Conservation (phyloP, 2,888 invertebrate genomes). For the Pachliopta kotzebuea region DNA sequence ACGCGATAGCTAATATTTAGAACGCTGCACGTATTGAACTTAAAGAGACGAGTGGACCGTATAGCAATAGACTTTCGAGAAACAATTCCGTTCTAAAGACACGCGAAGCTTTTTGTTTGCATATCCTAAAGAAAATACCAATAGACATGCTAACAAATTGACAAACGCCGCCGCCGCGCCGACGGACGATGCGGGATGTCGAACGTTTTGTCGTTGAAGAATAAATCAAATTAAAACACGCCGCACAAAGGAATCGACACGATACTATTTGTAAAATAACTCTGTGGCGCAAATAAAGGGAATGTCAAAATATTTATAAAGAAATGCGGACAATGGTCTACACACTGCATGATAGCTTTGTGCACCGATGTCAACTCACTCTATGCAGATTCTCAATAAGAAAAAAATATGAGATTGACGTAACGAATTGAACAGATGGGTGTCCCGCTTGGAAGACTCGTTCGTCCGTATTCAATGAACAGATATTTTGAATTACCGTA, state of each 20-base stretch:
- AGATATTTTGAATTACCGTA: slow-evolving; percentile 70
- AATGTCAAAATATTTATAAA: slow-evolving; percentile 81
- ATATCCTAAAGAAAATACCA: slow-evolving; percentile 64
- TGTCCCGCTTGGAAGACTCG: slow-evolving; percentile 63
- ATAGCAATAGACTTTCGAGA: slow-evolving; percentile 40
- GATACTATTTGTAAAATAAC: slow-evolving; percentile 71
- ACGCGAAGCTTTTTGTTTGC: slow-evolving; percentile 62
- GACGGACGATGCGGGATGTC: slow-evolving; percentile 61
- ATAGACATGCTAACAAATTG: slow-evolving; percentile 72
- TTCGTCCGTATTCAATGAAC: slow-evolving; percentile 54
- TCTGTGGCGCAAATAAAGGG: slow-evolving; percentile 70
- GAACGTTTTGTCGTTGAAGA: slow-evolving; percentile 68
- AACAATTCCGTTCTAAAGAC: slow-evolving; percentile 55
- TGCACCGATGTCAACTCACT: slow-evolving; percentile 73
- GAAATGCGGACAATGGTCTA: slow-evolving; percentile 70
- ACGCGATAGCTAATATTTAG: slow-evolving; percentile 43
- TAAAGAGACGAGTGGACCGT: slow-evolving; percentile 45
- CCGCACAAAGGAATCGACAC: slow-evolving; percentile 72
- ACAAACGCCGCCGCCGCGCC: slow-evolving; percentile 63
- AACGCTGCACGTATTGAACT: slow-evolving; percentile 43
- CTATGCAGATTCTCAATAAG: slow-evolving; percentile 71
- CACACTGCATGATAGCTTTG: slow-evolving; percentile 68
- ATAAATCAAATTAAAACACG: slow-evolving; percentile 78
- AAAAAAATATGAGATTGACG: slow-evolving; percentile 72
- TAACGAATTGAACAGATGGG: slow-evolving; percentile 72